Evolutionary conservation across 2,113 vertebrate species (phyloP), one percentile per base, ranked within the genome.

Genomic region (Lepus americanus): DNA sequence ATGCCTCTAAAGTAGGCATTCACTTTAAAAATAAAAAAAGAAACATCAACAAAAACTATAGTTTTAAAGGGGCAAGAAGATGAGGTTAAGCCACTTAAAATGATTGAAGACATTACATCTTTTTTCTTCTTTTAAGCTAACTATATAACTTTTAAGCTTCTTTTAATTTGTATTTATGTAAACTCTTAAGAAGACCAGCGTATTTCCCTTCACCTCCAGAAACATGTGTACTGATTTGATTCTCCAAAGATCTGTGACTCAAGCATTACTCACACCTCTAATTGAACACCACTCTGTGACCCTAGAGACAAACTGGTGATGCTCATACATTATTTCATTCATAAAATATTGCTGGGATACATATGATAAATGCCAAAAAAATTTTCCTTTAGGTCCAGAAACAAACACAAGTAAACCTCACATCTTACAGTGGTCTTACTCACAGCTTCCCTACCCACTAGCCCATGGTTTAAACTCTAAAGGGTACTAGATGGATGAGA

Each of bases 161-260:
- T 36, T 36, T 36, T 33, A 79, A 77, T 96, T 78, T 3, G 10
- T 39, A 59, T 93, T 94, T 74, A 92, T 87, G 51, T 88, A 92
- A 94, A 96, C 89, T 44, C 91, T 92, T 79, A 81, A 89, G 55
- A 83, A 59, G 74, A 83, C 59, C 64, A 95, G 77, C 59, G 55
- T 20, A 61, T 86, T 95, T 55, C 36, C 6, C 63, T 94, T 92
- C 87, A 59, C 70, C 67, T 84, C 67, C 76, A 69, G 89, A 67
- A 44, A 22, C 13, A 39, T 44, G 23, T 36, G 31, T 6, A 39
- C 82, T 76, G 82, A 96, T 72, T 90, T 73, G 91, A 94, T 96
- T 94, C 94, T 94, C 83, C 87, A 91, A 83, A 95, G 78, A 96
- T 92, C 59, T 87, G 29, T 96, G 92, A 96, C 89, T 96, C 93